Conservation (phyloP, 2,888 invertebrate genomes). For the Achlya flavicornis region DNA sequence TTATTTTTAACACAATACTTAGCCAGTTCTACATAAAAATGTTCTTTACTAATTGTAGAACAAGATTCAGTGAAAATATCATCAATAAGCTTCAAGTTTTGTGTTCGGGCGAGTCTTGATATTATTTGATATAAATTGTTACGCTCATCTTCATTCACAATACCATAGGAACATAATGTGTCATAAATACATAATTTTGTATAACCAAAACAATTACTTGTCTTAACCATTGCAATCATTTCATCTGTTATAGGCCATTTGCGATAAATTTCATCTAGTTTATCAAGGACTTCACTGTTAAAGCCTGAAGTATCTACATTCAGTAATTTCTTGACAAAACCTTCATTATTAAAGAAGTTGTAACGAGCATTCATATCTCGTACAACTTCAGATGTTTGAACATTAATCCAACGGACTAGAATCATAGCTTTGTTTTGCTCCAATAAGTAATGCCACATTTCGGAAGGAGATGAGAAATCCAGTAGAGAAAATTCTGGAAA, state of each 20-base stretch:
- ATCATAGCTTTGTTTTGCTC: slow-evolving; percentile 84
- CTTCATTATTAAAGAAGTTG: slow-evolving; percentile 74
- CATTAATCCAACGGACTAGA: slow-evolving; percentile 85
- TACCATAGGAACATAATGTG: slow-evolving; percentile 85
- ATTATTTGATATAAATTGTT: slow-evolving; percentile 82
- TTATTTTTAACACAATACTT: slow-evolving; percentile 81
- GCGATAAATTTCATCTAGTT: slow-evolving; percentile 78
- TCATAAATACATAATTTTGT: slow-evolving; percentile 84
- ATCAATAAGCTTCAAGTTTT: slow-evolving; percentile 79
- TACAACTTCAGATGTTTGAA: slow-evolving; percentile 78
- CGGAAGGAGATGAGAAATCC: slow-evolving; percentile 75
- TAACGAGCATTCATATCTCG: slow-evolving; percentile 77
- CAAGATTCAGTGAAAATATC: slow-evolving; percentile 81
- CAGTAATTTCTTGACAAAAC: slow-evolving; percentile 69
- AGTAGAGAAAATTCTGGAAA: slow-evolving; percentile 81
- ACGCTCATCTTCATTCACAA: slow-evolving; percentile 85
- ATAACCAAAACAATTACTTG: slow-evolving; percentile 74
- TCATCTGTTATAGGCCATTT: slow-evolving; percentile 82
- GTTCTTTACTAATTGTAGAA: slow-evolving; percentile 71
- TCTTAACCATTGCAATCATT: slow-evolving; percentile 82
- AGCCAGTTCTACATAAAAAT: slow-evolving; percentile 80
- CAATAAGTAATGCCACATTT: slow-evolving; percentile 86
- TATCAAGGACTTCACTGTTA: slow-evolving; percentile 62
- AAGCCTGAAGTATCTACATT: slow-evolving; percentile 75
- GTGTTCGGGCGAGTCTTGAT: slow-evolving; percentile 84